Evolutionary conservation across 2,113 vertebrate genomes (phyloP).

Genomic region (Microcebus lehilahytsara): DNA sequence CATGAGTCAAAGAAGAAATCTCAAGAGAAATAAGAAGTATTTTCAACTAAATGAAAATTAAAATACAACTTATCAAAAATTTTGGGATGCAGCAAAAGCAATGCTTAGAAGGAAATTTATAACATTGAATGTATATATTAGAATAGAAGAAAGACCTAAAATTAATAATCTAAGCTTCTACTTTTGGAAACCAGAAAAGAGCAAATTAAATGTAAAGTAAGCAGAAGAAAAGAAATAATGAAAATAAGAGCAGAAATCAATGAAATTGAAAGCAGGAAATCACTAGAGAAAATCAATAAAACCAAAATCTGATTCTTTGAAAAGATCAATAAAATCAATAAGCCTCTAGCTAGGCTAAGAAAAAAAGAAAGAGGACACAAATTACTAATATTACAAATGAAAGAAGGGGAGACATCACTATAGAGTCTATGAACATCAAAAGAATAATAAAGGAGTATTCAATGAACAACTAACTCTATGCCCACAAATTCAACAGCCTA

Average conservation of each 20-base stretch:
- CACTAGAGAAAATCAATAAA: conserved; percentile 21
- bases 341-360: background rate
- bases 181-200: background rate
- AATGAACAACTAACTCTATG: background rate
- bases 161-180: background rate
- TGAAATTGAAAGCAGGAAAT: background rate
- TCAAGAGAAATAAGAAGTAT: background rate
- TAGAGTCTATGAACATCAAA: background rate
- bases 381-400: background rate
- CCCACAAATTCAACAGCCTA: background rate
- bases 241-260: background rate
- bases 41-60: background rate
- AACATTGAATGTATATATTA: background rate
- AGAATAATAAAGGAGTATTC: background rate
- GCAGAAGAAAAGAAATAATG: background rate
- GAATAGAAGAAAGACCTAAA: background rate
- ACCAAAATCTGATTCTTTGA: background rate
- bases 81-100: background rate
- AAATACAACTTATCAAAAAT: background rate
- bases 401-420: background rate
- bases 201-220: conserved; percentile 10
- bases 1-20: background rate
- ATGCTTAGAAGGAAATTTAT: background rate
- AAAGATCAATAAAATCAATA: background rate
- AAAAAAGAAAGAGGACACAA: background rate